Conservation (phyloP, 2,888 invertebrate species). For the Drosophila kokeensis region DNA sequence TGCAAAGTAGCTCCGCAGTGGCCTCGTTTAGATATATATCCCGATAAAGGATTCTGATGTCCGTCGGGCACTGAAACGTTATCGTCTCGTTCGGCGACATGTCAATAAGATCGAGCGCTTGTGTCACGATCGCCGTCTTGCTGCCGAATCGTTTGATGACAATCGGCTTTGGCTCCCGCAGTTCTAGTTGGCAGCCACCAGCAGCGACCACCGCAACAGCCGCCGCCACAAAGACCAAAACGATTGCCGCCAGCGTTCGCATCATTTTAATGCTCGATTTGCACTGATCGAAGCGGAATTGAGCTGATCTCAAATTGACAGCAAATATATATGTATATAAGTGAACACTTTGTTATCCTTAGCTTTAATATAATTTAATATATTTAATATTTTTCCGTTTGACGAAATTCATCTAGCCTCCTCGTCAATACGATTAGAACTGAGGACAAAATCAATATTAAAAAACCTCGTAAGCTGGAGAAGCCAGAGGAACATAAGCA, state of each 20-base stretch:
- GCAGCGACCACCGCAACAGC: neutral
- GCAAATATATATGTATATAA: no score
- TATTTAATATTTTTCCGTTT: neutral
- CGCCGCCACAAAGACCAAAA: constrained; percentile 7
- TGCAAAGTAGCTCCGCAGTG: constrained; percentile 23
- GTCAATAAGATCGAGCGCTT: accelerated
- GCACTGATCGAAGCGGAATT: constrained; percentile 29
- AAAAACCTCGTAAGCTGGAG: neutral
- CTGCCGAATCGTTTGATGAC: constrained; percentile 46
- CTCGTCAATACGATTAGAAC: neutral
- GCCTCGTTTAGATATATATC: neutral
- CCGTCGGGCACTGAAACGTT: constrained; percentile 36
- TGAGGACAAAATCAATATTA: neutral
- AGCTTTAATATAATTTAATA: neutral
- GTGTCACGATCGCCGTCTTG: constrained; percentile 27
- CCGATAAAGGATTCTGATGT: neutral
- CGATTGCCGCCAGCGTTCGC: constrained; percentile 1
- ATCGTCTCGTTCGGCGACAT: constrained; percentile 30
- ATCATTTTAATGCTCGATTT: constrained; percentile 9
- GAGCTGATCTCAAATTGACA: neutral
- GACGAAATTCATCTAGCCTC: neutral
- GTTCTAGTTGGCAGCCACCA: neutral
- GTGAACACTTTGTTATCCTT: neutral
- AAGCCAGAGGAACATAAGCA: no score
- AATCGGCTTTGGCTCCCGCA: constrained; percentile 18